Conservation (phyloP, 2,113 vertebrate species). For the Megaleporinus macrocephalus region DNA sequence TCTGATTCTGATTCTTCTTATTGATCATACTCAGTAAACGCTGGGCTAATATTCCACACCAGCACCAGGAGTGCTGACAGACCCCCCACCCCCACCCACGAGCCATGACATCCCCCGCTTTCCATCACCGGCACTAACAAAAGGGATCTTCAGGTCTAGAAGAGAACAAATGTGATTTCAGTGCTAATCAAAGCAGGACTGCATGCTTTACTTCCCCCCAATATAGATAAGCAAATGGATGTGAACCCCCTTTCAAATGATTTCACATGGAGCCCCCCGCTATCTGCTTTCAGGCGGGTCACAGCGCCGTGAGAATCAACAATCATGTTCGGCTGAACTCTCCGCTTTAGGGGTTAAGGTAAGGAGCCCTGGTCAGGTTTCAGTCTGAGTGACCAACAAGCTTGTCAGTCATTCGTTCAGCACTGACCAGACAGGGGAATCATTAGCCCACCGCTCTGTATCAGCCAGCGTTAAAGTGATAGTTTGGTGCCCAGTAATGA, state of each 20-base stretch:
- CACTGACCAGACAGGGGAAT: background rate
- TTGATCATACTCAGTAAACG: too few relatives aligned
- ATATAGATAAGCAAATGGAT: slow-evolving; percentile 45
- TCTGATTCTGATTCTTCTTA: too few relatives aligned
- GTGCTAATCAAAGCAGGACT: slow-evolving; percentile 38
- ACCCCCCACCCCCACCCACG: too few relatives aligned
- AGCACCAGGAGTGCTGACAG: background rate
- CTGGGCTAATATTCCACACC: background rate
- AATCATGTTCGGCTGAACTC: slow-evolving; percentile 76
- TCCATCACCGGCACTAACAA: background rate
- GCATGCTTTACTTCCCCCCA: slow-evolving; percentile 31
- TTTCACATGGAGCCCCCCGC: slow-evolving; percentile 58
- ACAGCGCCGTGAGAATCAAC: slow-evolving; percentile 80
- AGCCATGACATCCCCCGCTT: background rate
- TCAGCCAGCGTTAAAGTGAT: background rate
- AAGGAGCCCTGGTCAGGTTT: slow-evolving; percentile 78
- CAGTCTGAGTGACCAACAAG: slow-evolving; percentile 73
- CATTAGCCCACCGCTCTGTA: background rate
- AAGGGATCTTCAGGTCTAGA: slow-evolving; percentile 8
- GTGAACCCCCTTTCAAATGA: slow-evolving; percentile 47
- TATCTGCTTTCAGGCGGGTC: slow-evolving; percentile 80
- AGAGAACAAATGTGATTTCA: slow-evolving; percentile 23
- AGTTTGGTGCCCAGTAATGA: too few relatives aligned
- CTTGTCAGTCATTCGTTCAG: slow-evolving; percentile 78
- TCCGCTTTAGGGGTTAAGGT: slow-evolving; percentile 74